Evolutionary conservation across 2,113 vertebrate genomes (phyloP).

Genomic region (Clupea harengus): DNA sequence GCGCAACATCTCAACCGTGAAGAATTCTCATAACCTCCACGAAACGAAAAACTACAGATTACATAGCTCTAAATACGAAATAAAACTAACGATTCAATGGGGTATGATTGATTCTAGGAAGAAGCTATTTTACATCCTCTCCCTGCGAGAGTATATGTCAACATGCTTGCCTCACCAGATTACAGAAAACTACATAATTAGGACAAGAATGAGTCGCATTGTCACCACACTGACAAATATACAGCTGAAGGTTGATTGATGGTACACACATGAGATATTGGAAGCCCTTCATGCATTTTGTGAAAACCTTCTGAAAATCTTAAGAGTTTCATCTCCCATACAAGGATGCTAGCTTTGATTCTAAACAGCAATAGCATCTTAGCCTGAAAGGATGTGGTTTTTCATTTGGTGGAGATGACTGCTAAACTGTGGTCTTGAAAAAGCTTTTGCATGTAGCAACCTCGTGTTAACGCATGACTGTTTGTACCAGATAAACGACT

Average conservation of each 20-base stretch:
- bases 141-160: not conserved
- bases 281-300: not conserved
- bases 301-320: not conserved
- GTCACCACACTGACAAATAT: too few relatives aligned
- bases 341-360: conserved; percentile 61
- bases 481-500: not conserved
- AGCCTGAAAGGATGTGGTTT: conserved; percentile 81
- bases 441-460: conserved; percentile 62
- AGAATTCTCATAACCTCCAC: not conserved
- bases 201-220: too few relatives aligned
- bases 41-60: not conserved
- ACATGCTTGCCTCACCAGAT: not conserved
- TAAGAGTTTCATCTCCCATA: conserved; percentile 36
- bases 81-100: not conserved
- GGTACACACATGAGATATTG: too few relatives aligned
- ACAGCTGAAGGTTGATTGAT: too few relatives aligned
- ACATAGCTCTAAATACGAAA: not conserved
- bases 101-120: not conserved
- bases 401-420: conserved; percentile 65
- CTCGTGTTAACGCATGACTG: conserved; percentile 17
- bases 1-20: not conserved
- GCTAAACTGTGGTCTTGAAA: conserved; percentile 65
- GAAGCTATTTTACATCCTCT: not conserved
- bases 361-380: conserved; percentile 41
- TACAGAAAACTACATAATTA: not conserved